Conservation (phyloP, 2,888 invertebrate species). For the Lucinisca nassula region DNA sequence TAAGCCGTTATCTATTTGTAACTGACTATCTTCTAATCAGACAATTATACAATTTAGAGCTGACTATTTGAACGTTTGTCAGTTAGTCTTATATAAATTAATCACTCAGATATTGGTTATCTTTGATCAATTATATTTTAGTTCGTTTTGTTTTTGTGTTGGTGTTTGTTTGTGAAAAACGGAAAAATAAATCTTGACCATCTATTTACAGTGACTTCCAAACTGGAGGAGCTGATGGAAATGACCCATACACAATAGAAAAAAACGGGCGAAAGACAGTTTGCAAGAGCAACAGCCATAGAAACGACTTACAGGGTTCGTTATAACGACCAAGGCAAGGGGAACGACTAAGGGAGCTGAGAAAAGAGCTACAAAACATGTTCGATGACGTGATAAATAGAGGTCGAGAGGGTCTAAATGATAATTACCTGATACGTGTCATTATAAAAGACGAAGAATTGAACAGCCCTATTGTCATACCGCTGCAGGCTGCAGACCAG, state of each 20-base stretch:
- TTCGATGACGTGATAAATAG: background rate
- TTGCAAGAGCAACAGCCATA: background rate
- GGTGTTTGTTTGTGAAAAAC: too few species aligned
- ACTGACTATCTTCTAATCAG: too few species aligned
- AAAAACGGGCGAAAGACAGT: background rate
- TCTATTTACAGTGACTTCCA: background rate
- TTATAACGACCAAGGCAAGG: conserved; percentile 21
- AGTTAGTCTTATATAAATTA: too few species aligned
- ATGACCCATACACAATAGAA: conserved; percentile 16
- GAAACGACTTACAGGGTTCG: conserved; percentile 16
- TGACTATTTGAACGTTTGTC: too few species aligned
- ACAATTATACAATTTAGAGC: too few species aligned
- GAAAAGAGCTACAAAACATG: background rate
- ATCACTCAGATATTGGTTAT: too few species aligned
- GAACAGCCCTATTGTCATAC: conserved; percentile 6
- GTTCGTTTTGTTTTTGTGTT: too few species aligned
- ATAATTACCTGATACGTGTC: conserved; percentile 17
- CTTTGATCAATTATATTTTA: too few species aligned
- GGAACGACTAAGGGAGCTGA: background rate
- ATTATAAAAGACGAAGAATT: conserved; percentile 11
- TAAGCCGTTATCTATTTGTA: too few species aligned
- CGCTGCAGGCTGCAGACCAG: background rate
- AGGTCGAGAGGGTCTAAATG: background rate
- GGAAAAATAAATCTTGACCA: background rate
- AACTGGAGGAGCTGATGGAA: background rate